phyloP scores from a whole-genome alignment of 2,888 invertebrate species.

The Blomia tropicalis region DNA sequence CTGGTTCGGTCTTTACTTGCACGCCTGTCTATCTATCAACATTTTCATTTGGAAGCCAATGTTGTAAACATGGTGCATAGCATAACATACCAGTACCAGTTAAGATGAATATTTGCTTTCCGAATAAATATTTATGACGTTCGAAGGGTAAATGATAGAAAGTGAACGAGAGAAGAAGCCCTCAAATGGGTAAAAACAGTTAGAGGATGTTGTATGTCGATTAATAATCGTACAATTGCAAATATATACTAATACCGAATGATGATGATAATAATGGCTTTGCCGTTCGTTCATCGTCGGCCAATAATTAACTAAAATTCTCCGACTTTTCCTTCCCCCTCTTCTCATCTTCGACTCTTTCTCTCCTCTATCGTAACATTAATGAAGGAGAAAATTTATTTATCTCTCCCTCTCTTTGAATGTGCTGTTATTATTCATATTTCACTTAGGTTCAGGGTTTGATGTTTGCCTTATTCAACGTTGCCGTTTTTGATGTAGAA shows the following conservation, averaged over 20 bases:
- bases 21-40: constrained; percentile 13
- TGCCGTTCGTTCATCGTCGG: no score
- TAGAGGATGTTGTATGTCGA: neutral
- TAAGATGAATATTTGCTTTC: constrained; percentile 12
- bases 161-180: no score
- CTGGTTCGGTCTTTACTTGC: no score
- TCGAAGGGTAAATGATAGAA: no score
- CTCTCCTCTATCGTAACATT: neutral
- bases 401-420: neutral
- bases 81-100: neutral
- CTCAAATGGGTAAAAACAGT: no score
- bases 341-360: no score
- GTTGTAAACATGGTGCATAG: constrained; percentile 3
- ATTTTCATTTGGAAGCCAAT: no score
- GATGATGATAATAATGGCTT: neutral
- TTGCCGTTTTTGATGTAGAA: no score
- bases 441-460: constrained; percentile 12
- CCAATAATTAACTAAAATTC: neutral
- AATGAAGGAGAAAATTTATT: constrained; percentile 5
- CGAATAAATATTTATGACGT: constrained; percentile 15
- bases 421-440: constrained; percentile 5
- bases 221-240: neutral
- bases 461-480: constrained; percentile 12
- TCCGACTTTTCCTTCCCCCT: no score
- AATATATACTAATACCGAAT: no score